Conservation (phyloP, 2,797 vertebrate genomes). For the Psittacula derbiana region DNA sequence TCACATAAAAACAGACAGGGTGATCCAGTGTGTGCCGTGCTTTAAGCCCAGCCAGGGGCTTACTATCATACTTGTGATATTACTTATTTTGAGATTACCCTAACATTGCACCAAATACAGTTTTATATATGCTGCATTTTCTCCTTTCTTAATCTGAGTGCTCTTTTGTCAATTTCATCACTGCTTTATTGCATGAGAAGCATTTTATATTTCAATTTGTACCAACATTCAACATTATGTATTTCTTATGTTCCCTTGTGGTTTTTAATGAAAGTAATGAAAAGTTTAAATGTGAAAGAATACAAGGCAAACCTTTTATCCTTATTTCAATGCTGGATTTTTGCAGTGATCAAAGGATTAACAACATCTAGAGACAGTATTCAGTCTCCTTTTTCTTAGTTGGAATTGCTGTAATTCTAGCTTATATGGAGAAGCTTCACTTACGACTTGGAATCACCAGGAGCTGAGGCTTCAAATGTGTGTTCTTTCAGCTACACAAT, state of each 20-base stretch:
- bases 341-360: background rate
- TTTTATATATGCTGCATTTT: background rate
- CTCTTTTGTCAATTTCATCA: background rate
- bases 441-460: background rate
- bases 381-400: background rate
- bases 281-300: background rate
- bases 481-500: background rate
- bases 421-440: background rate
- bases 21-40: background rate
- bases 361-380: background rate
- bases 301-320: background rate
- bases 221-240: background rate
- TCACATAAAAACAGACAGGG: background rate
- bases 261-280: background rate
- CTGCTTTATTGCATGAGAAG: background rate
- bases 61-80: background rate
- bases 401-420: background rate
- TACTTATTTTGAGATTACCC: background rate
- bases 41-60: background rate
- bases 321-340: background rate
- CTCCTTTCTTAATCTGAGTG: background rate
- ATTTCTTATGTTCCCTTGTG: background rate
- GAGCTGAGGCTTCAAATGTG: background rate
- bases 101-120: background rate
- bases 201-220: background rate